Base-by-base conservation (phyloP, 2,888 invertebrate species). In the Coenonympha glycerion region DNA sequence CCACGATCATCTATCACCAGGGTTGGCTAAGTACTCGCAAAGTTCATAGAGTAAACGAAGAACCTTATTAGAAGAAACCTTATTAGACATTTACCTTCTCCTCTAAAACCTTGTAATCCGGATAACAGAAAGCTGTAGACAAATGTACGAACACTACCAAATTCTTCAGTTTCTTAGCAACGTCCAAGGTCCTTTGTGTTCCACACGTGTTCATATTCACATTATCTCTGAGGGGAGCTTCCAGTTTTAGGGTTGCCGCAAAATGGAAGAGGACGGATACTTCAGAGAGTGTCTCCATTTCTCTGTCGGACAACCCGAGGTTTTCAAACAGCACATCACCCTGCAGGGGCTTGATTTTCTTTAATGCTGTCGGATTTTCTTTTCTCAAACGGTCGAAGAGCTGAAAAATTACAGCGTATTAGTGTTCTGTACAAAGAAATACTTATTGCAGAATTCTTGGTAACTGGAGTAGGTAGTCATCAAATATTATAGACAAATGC, bases 101-200 rank as follows among this genome's bases (percentile, higher is more conserved):
- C n/a, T 69, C 76, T 48, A 87, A 65, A 42, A 79, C 63, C 60
- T 78, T 75, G 44, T 93, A 90, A 71, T 98, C 97, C 59, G 97
- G 95, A 69, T 98, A 97, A 71, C 98, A 97, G 75, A 97, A 99
- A 0, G 98, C 98, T 0, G 98, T 98, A 8, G 97, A 97, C 9
- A 97, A 89, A 74, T 99, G 97, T 1, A 98, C 89, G 54, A 97
- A 92, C 0, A 91, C 88, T 61, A 89, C 84, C 30, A 98, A 82
- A 5, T 94, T 90, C 58, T 91, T 91, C 76, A 98, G 92, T 57
- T 89, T 83, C 68, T 91, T 93, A 54, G 93, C 92, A 6, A 98
- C 80, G 28, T 93, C 90, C 31, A 98, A 75, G 9, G 95, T 87
- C 60, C 93, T 90, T 56, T 91, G 88, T 0, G 97, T 97, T 22